Conservation (phyloP, 2,797 vertebrate genomes). For the Coregonus sp. region DNA sequence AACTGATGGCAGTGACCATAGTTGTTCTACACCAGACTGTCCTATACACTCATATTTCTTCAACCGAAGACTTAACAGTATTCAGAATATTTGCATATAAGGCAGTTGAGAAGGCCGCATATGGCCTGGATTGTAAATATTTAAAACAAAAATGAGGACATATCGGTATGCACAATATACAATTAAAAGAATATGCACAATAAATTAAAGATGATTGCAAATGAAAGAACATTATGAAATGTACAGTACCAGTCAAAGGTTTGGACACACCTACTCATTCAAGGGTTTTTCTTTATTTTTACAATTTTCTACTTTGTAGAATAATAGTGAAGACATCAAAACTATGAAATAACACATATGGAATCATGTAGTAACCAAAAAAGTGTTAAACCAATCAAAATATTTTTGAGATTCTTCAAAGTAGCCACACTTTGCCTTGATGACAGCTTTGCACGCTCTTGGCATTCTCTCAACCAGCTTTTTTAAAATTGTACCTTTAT, state of each 20-base stretch:
- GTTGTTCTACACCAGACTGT: background rate
- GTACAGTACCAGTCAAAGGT: background rate
- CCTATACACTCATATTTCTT: conserved; percentile 23
- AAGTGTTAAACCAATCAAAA: no score
- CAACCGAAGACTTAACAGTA: conserved; percentile 24
- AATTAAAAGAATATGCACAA: conserved; percentile 17
- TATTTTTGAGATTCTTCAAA: no score
- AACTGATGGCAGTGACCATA: conserved; percentile 16
- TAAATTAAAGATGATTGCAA: background rate
- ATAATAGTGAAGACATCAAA: no score
- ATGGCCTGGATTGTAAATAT: conserved; percentile 20
- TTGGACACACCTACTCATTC: no score
- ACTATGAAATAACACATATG: no score
- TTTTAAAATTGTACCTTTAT: no score
- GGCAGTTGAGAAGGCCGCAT: conserved; percentile 21
- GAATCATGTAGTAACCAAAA: no score
- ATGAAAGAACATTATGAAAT: background rate
- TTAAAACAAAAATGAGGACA: background rate
- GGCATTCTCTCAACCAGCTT: no score
- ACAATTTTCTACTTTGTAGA: no score
- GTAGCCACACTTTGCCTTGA: no score
- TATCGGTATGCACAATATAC: background rate
- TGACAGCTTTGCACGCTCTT: no score
- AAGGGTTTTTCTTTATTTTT: no score
- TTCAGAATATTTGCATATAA: conserved; percentile 39